phyloP scores from a whole-genome alignment of 2,797 vertebrate genomes.

The Podarcis siculus region DNA sequence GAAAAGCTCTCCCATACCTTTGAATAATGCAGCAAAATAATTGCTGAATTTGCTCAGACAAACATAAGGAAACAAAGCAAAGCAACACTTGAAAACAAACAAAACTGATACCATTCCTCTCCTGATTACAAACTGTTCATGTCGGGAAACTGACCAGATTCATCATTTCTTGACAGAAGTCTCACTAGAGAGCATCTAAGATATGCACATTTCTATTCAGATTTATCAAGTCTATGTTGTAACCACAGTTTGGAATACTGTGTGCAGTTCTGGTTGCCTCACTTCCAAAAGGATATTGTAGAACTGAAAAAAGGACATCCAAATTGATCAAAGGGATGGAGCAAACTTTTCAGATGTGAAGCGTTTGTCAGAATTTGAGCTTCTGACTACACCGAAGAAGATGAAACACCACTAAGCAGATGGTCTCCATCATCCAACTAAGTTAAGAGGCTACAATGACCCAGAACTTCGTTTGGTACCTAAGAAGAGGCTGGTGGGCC shows the following conservation, averaged over 20 bases:
- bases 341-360: too few species aligned
- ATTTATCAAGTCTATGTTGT: neutral
- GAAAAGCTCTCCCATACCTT: neutral
- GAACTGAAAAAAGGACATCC: too few species aligned
- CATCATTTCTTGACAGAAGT: neutral
- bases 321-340: too few species aligned
- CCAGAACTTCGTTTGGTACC: too few species aligned
- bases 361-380: too few species aligned
- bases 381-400: too few species aligned
- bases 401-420: too few species aligned
- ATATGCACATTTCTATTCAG: neutral
- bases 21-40: slow-evolving; percentile 6
- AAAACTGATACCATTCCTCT: neutral
- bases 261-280: too few species aligned
- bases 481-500: neutral
- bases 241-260: too few species aligned
- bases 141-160: neutral
- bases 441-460: too few species aligned
- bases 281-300: too few species aligned
- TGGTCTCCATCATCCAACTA: too few species aligned
- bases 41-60: neutral
- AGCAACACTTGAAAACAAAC: neutral
- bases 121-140: neutral
- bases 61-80: neutral
- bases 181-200: neutral